Conservation (phyloP, 2,797 vertebrate genomes). For the Tokudaia tokunoshimensis region DNA sequence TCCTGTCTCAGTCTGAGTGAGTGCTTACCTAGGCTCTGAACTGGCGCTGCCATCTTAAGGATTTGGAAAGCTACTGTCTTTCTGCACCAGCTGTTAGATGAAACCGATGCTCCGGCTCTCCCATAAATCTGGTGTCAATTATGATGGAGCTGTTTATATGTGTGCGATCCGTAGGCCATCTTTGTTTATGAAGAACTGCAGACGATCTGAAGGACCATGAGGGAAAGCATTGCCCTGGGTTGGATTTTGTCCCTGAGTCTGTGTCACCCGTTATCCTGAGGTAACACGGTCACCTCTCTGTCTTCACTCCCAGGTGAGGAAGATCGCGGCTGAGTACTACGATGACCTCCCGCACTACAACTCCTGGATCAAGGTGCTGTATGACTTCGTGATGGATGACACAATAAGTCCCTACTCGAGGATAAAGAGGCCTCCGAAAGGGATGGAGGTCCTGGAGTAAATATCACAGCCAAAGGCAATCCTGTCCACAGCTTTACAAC, state of each 20-base stretch:
- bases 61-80: background rate
- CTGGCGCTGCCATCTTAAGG: background rate
- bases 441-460: constrained; percentile 94
- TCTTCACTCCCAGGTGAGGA: constrained; percentile 91
- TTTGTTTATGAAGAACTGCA: background rate
- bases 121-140: background rate
- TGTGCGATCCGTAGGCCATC: background rate
- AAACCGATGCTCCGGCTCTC: background rate
- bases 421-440: constrained; percentile 95
- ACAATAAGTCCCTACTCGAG: constrained; percentile 96
- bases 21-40: background rate
- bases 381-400: constrained; percentile 98
- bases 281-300: background rate
- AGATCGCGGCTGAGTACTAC: constrained; percentile 97
- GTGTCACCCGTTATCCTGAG: background rate
- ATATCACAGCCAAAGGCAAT: constrained; percentile 37
- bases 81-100: background rate
- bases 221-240: background rate
- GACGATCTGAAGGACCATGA: background rate
- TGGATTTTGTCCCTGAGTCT: background rate
- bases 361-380: constrained; percentile 97
- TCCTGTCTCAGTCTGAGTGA: background rate
- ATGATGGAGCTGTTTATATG: background rate
- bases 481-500: constrained; percentile 44
- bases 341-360: constrained; percentile 95